Evolutionary conservation across 2,888 invertebrate genomes (phyloP).

Genomic region (Dryobota labecula): DNA sequence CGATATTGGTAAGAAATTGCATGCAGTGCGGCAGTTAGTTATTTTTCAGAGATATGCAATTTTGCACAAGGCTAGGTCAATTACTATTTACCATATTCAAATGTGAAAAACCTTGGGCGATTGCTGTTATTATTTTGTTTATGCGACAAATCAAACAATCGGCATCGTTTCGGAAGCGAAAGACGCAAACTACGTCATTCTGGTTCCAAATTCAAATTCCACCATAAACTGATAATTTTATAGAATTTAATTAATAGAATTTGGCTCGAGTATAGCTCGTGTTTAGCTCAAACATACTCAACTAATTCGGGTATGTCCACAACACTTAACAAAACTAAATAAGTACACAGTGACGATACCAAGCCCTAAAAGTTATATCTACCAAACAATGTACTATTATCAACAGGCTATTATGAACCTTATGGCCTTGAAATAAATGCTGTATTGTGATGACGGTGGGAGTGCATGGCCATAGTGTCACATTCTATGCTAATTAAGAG

Average conservation of each 20-base stretch:
- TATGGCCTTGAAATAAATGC: constrained; percentile 55
- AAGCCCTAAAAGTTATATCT: constrained; percentile 36
- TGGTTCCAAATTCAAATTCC: neutral
- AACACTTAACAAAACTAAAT: constrained; percentile 51
- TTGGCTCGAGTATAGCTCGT: constrained; percentile 21
- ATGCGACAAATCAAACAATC: neutral
- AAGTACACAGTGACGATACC: constrained; percentile 39
- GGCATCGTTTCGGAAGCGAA: neutral
- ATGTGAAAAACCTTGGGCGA: neutral
- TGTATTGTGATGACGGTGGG: constrained; percentile 38
- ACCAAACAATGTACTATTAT: constrained; percentile 24
- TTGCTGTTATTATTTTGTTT: neutral
- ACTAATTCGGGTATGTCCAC: constrained; percentile 47
- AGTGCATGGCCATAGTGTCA: constrained; percentile 54
- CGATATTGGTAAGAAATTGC: constrained; percentile 12
- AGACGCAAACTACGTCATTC: neutral
- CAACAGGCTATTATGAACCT: constrained; percentile 43
- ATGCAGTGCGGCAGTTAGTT: constrained; percentile 26
- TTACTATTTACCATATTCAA: constrained; percentile 2
- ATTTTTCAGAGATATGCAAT: constrained; percentile 25
- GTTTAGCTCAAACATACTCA: constrained; percentile 19
- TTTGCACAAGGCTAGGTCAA: constrained; percentile 23
- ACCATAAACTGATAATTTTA: constrained; percentile 34
- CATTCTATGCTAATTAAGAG: constrained; percentile 76
- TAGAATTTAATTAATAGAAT: no score